These are phyloP conservation scores for Drosophila ambigua DNA, from an alignment of 1,140 invertebrate species.

Conservation along the genomic window DNA sequence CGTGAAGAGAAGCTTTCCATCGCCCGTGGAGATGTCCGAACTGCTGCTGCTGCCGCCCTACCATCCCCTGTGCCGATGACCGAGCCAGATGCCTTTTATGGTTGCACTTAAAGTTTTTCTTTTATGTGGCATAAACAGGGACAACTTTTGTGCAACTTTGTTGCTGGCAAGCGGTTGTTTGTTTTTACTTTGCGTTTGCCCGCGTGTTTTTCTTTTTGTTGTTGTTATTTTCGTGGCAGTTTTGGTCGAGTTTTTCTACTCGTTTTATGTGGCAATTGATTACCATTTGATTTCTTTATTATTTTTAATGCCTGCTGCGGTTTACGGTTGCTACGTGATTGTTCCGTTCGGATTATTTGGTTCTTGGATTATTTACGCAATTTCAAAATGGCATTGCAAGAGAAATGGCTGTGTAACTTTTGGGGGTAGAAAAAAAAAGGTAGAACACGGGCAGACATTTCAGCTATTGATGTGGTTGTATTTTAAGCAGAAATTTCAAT, in stretches of 20 bases:
- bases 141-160: constrained; percentile 38
- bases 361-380: constrained; percentile 14
- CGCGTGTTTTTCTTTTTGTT: constrained; percentile 13
- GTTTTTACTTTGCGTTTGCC: constrained; percentile 11
- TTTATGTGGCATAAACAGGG: constrained; percentile 47
- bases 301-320: constrained; percentile 39
- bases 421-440: no score
- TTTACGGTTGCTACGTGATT: constrained; percentile 40
- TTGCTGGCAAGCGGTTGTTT: constrained; percentile 28
- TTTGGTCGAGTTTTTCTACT: constrained; percentile 14
- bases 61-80: neutral
- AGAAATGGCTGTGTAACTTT: no score
- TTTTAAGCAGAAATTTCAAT: no score
- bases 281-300: constrained; percentile 49
- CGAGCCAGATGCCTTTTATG: constrained; percentile 23
- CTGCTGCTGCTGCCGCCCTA: no score
- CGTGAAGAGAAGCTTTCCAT: neutral
- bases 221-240: constrained; percentile 22
- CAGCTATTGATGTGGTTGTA: no score
- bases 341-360: neutral
- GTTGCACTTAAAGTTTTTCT: constrained; percentile 41
- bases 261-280: constrained; percentile 45
- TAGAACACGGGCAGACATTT: no score
- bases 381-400: neutral
- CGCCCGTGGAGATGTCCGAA: constrained; percentile 2